These are phyloP conservation scores for Agrochola lychnidis DNA, from an alignment of 2,888 invertebrate genomes.

Conservation along the genomic window DNA sequence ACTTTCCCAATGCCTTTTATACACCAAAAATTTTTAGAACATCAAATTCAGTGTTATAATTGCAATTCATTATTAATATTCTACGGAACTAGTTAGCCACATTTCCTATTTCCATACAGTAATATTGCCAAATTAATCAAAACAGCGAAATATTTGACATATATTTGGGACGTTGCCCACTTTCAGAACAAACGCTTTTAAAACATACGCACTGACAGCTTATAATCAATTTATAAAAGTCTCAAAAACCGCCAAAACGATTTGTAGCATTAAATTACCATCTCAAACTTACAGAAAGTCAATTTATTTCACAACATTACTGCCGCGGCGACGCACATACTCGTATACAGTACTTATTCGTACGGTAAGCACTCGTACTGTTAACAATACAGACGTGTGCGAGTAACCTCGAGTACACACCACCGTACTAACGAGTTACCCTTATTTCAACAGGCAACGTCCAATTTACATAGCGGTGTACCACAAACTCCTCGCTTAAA, in stretches of 20 bases:
- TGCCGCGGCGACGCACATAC: conserved; percentile 54
- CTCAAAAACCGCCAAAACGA: conserved; percentile 6
- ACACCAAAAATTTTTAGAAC: no score
- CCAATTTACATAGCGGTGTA: conserved; percentile 87
- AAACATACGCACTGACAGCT: neutral
- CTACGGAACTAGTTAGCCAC: no score
- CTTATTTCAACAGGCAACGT: conserved; percentile 80
- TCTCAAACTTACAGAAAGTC: conserved; percentile 47
- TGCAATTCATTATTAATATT: no score
- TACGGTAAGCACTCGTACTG: conserved; percentile 62
- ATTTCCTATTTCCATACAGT: no score
- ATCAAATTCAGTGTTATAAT: no score
- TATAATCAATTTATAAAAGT: conserved; percentile 4
- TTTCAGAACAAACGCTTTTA: neutral
- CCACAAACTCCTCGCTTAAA: conserved; percentile 85
- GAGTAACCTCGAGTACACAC: conserved; percentile 77
- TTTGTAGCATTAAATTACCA: conserved; percentile 46
- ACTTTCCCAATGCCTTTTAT: no score
- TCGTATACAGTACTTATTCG: conserved; percentile 23
- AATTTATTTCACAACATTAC: conserved; percentile 61
- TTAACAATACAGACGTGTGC: conserved; percentile 69
- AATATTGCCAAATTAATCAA: no score
- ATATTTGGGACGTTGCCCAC: no score
- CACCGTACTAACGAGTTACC: conserved; percentile 79
- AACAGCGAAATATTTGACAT: no score